Base-by-base conservation (phyloP, 2,888 invertebrate genomes). In the Archips crataeganus region DNA sequence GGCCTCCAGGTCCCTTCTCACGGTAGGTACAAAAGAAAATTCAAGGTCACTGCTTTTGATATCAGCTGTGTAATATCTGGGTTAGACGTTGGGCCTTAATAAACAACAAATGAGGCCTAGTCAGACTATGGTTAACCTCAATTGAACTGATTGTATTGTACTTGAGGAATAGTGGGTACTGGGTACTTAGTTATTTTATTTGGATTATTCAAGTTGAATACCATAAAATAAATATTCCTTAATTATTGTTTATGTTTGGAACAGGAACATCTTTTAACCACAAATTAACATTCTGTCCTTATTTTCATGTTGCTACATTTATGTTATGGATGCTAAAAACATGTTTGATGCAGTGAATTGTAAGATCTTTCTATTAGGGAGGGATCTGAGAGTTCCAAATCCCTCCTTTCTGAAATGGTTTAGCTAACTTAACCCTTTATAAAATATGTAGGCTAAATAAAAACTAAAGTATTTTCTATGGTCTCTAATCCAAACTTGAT, bases 1-100 rank as follows among this genome's bases (percentile, higher is more conserved):
- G 71, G 85, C 88, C 42, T 88, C 94, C 61, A 88, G 93, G 81
- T 82, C 92, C 67, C 83, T 90, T 71, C 86, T 93, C 74, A 82
- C 89, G 87, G 93, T 94, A 85, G 90, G 93, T 93, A 67, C 61
- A 59, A 76, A 39, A 13, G 13, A 69, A 65, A 34, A 42, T 65
- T 74, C 74, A 74, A 74, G 74, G 74, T 74, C 65, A n/a, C 65
- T 11, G 6, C 65, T 45, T 54, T 15, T 42, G 47, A 59, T 45
- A 39, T 64, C 68, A 47, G 63, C 39, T 59, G 15, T 15, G 15
- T 49, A 5, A n/a, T 34, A 39, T 63, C 45, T 72, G 15, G 42
- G 72, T 59, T 54, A 45, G 10, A 49, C 5, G 23, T 13, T 32
- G 13, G 13, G 3, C 32, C 42, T 42, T 4, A 15, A 36, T n/a